phyloP scores from a whole-genome alignment of 2,888 invertebrate species.

The Pogonocherus hispidulus region DNA sequence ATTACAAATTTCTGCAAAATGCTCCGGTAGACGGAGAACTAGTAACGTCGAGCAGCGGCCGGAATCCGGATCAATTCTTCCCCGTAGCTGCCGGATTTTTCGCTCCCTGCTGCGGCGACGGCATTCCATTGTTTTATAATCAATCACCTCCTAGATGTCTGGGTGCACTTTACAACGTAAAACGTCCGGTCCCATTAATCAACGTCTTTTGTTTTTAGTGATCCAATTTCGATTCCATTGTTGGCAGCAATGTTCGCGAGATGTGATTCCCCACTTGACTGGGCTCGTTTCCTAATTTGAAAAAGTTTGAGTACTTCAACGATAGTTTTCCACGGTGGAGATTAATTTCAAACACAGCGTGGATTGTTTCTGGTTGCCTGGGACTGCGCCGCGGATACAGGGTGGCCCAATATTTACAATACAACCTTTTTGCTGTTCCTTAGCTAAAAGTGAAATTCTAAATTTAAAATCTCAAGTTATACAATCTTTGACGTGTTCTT shows the following conservation, averaged over 20 bases:
- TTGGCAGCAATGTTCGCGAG: slow-evolving; percentile 60
- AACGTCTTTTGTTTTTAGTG: slow-evolving; percentile 67
- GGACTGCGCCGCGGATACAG: neutral
- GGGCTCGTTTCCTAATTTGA: slow-evolving; percentile 56
- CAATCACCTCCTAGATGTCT: slow-evolving; percentile 59
- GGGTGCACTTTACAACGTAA: slow-evolving; percentile 62
- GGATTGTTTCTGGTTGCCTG: slow-evolving; percentile 2
- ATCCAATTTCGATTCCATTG: slow-evolving; percentile 67
- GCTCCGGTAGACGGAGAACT: neutral
- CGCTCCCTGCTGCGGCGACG: slow-evolving; percentile 3
- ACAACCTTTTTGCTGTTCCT: too few relatives aligned
- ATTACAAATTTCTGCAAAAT: neutral
- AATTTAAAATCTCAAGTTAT: too few relatives aligned
- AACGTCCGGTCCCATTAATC: slow-evolving; percentile 66
- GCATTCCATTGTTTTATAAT: slow-evolving; percentile 58
- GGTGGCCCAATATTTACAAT: too few relatives aligned
- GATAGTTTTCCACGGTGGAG: slow-evolving; percentile 38
- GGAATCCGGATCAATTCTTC: neutral
- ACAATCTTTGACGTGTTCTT: too few relatives aligned
- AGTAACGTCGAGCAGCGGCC: neutral
- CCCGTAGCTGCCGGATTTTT: slow-evolving; percentile 15
- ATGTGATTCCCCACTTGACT: slow-evolving; percentile 61
- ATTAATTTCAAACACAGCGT: slow-evolving; percentile 17
- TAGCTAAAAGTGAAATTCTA: too few relatives aligned
- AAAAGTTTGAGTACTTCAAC: slow-evolving; percentile 53